Conservation (phyloP, 2,113 vertebrate genomes). For the Ophiodon elongatus region DNA sequence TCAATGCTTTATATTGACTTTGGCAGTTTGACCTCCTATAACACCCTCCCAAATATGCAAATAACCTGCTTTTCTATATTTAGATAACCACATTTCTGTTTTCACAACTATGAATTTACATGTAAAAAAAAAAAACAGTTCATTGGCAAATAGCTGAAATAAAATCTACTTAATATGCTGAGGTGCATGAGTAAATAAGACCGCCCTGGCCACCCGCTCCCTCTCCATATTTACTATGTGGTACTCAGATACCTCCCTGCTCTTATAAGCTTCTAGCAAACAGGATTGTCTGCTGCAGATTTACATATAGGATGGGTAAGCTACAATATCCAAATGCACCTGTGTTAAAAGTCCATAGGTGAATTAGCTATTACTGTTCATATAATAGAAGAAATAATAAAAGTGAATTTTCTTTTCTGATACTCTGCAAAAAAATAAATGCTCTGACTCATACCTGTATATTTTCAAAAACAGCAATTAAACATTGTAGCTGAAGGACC, state of each 20-base stretch:
- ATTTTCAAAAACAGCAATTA: background rate
- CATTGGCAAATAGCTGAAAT: constrained; percentile 45
- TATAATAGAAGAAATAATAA: background rate
- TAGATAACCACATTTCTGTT: background rate
- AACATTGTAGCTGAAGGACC: background rate
- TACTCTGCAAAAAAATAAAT: background rate
- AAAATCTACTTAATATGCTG: constrained; percentile 56
- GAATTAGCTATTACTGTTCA: constrained; percentile 1
- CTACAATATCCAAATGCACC: constrained; percentile 9
- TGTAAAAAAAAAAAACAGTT: constrained; percentile 23
- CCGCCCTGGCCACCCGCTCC: background rate
- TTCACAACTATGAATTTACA: constrained; percentile 21
- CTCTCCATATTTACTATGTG: constrained; percentile 50
- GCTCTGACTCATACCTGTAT: too few species aligned
- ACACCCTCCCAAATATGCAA: constrained; percentile 6
- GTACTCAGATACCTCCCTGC: constrained; percentile 40
- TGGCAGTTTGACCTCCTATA: constrained; percentile 29
- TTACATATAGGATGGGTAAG: constrained; percentile 46
- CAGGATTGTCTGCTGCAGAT: constrained; percentile 60
- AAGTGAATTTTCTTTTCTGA: background rate
- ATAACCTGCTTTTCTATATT: constrained; percentile 16
- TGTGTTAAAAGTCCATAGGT: background rate
- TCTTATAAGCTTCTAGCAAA: constrained; percentile 61
- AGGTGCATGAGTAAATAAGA: constrained; percentile 56
- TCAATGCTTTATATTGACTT: constrained; percentile 13